phyloP scores from a whole-genome alignment of 2,797 vertebrate genomes.

The Myoxocephalus aenaeus region DNA sequence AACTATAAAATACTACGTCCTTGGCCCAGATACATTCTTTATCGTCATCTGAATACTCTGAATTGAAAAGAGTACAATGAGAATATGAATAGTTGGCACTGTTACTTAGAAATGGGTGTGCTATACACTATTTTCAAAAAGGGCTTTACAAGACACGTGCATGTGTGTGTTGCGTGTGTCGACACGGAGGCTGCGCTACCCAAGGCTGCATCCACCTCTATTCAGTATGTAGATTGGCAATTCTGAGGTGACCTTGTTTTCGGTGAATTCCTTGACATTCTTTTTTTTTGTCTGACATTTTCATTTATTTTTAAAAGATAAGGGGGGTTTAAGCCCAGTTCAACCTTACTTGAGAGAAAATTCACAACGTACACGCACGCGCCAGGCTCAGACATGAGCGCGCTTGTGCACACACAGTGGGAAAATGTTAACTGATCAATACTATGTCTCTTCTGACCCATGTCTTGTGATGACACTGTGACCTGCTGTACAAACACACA shows the following conservation, averaged over 20 bases:
- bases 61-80: conserved; percentile 68
- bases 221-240: conserved; percentile 73
- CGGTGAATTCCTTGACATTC: conserved; percentile 89
- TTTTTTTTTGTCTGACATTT: conserved; percentile 92
- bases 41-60: conserved; percentile 64
- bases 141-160: conserved; percentile 30
- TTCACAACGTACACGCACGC: background rate
- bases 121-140: conserved; percentile 33
- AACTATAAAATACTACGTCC: conserved; percentile 75
- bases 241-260: conserved; percentile 91
- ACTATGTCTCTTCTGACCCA: conserved; percentile 87
- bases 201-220: conserved; percentile 48
- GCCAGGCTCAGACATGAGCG: background rate
- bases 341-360: conserved; percentile 31
- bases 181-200: conserved; percentile 25
- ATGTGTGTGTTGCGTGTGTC: conserved; percentile 16
- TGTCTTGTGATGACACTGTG: conserved; percentile 73
- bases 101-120: conserved; percentile 44
- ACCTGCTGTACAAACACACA: conserved; percentile 67
- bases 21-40: conserved; percentile 79
- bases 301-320: conserved; percentile 90
- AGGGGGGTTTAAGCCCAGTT: conserved; percentile 17
- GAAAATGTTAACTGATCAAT: conserved; percentile 99
- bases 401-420: conserved; percentile 49
- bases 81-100: conserved; percentile 62